Conservation (phyloP, 2,797 vertebrate genomes). For the Eulemur albifrons region DNA sequence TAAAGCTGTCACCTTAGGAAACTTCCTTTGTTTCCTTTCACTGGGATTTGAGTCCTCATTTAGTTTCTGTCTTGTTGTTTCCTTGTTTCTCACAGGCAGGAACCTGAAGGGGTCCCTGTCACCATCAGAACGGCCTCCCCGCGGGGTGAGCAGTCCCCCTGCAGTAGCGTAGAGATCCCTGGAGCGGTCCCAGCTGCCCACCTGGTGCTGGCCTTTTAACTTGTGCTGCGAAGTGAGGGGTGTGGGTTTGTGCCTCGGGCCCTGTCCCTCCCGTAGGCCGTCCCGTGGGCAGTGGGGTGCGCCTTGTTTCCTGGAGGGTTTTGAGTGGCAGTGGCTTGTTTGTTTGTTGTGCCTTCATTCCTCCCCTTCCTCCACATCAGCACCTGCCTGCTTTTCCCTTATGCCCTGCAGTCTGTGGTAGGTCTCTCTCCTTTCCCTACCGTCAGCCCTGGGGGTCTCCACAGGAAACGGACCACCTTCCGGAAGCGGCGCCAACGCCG, state of each 20-base stretch:
- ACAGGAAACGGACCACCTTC: neutral
- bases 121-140: neutral
- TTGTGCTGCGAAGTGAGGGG: neutral
- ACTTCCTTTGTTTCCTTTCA: too few relatives aligned
- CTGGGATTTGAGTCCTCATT: neutral
- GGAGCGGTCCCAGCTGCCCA: neutral
- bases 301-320: neutral
- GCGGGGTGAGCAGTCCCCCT: neutral
- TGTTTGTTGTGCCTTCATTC: neutral
- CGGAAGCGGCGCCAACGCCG: neutral
- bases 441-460: neutral
- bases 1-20: neutral
- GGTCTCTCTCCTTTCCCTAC: constrained; percentile 78
- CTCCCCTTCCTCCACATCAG: neutral
- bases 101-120: neutral
- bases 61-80: neutral
- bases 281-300: too few relatives aligned
- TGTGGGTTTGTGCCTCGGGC: neutral
- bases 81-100: neutral
- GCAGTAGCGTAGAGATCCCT: neutral
- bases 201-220: neutral
- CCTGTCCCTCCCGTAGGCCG: neutral
- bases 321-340: neutral
- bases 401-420: neutral
- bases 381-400: neutral